These are phyloP conservation scores for Regulus satrapa DNA, from an alignment of 2,113 vertebrate species.

Conservation along the genomic window DNA sequence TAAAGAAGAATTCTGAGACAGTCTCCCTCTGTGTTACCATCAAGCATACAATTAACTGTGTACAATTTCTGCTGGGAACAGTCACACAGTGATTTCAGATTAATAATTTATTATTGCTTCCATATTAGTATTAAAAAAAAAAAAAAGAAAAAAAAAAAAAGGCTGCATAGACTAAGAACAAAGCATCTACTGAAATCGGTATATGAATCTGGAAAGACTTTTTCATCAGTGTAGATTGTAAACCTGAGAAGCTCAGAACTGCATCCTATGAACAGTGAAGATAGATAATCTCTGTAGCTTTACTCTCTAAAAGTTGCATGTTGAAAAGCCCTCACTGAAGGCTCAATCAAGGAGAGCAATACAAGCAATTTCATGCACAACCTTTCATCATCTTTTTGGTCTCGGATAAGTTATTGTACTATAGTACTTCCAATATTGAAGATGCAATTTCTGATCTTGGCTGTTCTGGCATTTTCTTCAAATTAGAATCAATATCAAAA, in stretches of 20 bases:
- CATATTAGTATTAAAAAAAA: constrained; percentile 35
- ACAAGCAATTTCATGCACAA: neutral
- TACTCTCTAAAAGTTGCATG: neutral
- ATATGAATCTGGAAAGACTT: neutral
- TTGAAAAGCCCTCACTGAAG: neutral
- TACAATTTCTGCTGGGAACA: constrained; percentile 77
- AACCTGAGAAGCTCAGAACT: neutral
- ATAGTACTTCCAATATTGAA: neutral
- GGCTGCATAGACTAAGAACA: neutral
- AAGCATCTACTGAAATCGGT: neutral
- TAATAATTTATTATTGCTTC: constrained; percentile 78
- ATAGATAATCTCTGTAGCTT: neutral
- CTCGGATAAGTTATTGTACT: neutral
- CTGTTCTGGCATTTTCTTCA: neutral
- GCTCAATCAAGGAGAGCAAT: neutral
- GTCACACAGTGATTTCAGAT: constrained; percentile 72
- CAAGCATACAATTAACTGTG: constrained; percentile 79
- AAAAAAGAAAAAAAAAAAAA: neutral
- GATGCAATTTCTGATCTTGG: neutral
- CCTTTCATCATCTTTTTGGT: neutral
- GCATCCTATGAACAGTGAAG: neutral
- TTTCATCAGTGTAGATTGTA: neutral
- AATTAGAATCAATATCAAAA: neutral
- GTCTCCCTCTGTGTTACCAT: constrained; percentile 75
- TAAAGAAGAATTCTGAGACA: constrained; percentile 81